A percentile compares a stretch with the other conserved stretches of the same genome.
Evolutionary conservation across 2,113 vertebrate species (phyloP).

Genomic region (Mola mola): DNA sequence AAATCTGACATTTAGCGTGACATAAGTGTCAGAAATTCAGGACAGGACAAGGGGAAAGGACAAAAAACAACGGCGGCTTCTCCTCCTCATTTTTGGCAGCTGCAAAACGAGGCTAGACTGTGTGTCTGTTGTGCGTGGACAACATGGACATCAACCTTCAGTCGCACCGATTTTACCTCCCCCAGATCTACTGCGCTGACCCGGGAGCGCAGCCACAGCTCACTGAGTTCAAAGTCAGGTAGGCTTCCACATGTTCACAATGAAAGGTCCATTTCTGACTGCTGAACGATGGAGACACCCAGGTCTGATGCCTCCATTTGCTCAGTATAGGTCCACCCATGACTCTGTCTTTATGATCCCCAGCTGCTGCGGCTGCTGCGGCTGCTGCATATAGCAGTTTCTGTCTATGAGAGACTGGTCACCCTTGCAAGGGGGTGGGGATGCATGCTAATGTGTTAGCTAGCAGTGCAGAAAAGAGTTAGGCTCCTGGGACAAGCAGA

Average conservation of each 20-base stretch:
- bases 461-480: constrained; percentile 66
- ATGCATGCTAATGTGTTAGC: constrained; percentile 72
- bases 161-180: constrained; percentile 81
- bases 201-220: constrained; percentile 71
- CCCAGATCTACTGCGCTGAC: constrained; percentile 80
- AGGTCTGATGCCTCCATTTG: neutral
- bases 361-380: constrained; percentile 44
- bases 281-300: neutral
- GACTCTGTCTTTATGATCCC: constrained; percentile 15
- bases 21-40: constrained; percentile 41
- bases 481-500: constrained; percentile 60
- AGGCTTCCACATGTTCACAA: constrained; percentile 37
- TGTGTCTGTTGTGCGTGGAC: constrained; percentile 32
- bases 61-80: neutral
- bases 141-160: constrained; percentile 82
- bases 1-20: constrained; percentile 50
- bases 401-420: constrained; percentile 60
- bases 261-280: neutral
- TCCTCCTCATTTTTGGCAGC: neutral
- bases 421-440: constrained; percentile 72
- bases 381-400: constrained; percentile 43
- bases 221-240: constrained; percentile 82
- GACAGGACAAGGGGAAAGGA: constrained; percentile 31
- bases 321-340: too few species aligned
- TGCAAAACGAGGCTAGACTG: constrained; percentile 16